These are phyloP conservation scores for Brachionus sp. DNA, from an alignment of 1,140 invertebrate genomes.

Conservation along the genomic window DNA sequence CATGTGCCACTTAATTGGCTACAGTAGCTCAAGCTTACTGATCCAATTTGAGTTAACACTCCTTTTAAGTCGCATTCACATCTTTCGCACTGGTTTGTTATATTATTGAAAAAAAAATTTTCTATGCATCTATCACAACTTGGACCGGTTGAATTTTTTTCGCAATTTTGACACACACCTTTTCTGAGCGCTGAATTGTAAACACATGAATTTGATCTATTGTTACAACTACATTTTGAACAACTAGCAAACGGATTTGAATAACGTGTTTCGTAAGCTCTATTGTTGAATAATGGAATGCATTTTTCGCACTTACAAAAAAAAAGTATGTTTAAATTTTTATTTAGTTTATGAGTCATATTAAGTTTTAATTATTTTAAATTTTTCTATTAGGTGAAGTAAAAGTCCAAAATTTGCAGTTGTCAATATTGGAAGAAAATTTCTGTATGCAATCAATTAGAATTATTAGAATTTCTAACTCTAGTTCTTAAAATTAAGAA, in stretches of 20 bases:
- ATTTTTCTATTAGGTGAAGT: no score
- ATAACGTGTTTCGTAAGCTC: slow-evolving; percentile 12
- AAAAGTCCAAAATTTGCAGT: no score
- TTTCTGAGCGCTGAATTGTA: background rate
- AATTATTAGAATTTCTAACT: no score
- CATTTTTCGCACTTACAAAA: background rate
- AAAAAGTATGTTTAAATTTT: background rate
- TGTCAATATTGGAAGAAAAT: no score
- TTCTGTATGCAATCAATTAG: no score
- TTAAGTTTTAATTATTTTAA: background rate
- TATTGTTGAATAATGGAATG: background rate
- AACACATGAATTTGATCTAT: background rate
- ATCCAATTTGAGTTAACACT: slow-evolving; percentile 74
- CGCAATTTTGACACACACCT: slow-evolving; percentile 72
- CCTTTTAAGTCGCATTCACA: slow-evolving; percentile 91
- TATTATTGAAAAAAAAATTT: slow-evolving; percentile 60
- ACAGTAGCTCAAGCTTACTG: slow-evolving; percentile 72
- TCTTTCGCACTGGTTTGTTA: slow-evolving; percentile 69
- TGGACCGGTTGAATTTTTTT: slow-evolving; percentile 83
- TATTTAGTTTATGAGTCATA: background rate
- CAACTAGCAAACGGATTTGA: background rate
- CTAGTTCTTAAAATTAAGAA: no score
- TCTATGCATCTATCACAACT: slow-evolving; percentile 74
- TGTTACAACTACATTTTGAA: slow-evolving; percentile 30
- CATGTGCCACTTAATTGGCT: slow-evolving; percentile 83